Evolutionary conservation across 2,797 vertebrate genomes (phyloP), one percentile per base, ranked within the genome.

Genomic region (Acanthurus lineatus): DNA sequence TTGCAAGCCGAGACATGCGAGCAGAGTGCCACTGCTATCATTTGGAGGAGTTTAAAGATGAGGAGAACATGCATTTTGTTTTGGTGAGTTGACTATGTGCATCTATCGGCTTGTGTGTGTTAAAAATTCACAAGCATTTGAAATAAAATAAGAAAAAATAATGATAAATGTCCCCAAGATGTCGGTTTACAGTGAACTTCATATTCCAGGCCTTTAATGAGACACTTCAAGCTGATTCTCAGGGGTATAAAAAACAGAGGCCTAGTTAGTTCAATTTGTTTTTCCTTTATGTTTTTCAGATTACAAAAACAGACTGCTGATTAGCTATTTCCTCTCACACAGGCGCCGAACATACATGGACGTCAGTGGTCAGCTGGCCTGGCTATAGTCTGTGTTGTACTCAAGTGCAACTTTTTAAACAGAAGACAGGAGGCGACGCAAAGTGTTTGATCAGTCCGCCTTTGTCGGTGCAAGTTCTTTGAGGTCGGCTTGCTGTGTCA

Each of bases 1-100:
- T 73, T 86, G 78, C 92, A 77, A 71, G 88, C 73, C 5, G 52
- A 83, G 91, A 91, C 91, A 86, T 81, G 92, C 6, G 38, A 77
- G 82, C 72, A 47, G 68, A 81, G 63, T 59, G 79, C 60, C 69
- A 38, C 53, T 73, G 86, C 87, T 76, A 86, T 88, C 73, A 53
- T 82, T 79, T 57, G 57, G 70, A 66, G 28, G 60, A 59, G 73
- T 82, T 73, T 22, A 65, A 65, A 86, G 70, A 84, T 73, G 77
- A 65, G 59, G 63, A 69, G 45, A 86, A 79, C 49, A 51, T 56
- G 49, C 32, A 16, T 66, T 82, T 59, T 52, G 61, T 78, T 73
- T 71, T 14, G 48, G 45, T 0, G 40, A 40, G 56, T 42, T 70
- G 65, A 60, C 10, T 82, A 45, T 65, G 57, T 38, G 47, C 12